Evolutionary conservation across 1,140 invertebrate genomes (phyloP).

Genomic region (Cotesia chilonis): DNA sequence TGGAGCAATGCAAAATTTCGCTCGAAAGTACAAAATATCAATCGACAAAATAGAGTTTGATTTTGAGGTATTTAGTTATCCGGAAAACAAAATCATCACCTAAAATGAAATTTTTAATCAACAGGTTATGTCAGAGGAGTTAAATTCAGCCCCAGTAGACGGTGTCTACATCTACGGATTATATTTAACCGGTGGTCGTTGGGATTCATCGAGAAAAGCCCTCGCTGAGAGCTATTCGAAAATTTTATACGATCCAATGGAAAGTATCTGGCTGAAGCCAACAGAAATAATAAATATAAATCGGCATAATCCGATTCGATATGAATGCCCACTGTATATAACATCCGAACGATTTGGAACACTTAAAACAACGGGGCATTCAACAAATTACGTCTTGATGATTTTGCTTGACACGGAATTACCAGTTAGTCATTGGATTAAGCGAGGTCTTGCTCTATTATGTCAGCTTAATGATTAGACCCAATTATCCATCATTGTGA

Average conservation of each 20-base stretch:
- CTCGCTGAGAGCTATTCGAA: constrained; percentile 85
- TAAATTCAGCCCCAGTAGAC: constrained; percentile 69
- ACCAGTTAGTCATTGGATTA: constrained; percentile 83
- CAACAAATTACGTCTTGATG: constrained; percentile 88
- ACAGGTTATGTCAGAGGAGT: constrained; percentile 44
- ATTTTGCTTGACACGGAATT: constrained; percentile 77
- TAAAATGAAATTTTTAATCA: constrained; percentile 19
- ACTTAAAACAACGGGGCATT: constrained; percentile 89
- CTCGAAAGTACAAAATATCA: constrained; percentile 85
- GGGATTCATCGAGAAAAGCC: constrained; percentile 71
- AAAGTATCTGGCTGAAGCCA: constrained; percentile 78
- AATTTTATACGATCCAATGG: constrained; percentile 82
- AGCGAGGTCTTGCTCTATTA: constrained; percentile 84
- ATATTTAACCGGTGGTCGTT: constrained; percentile 85
- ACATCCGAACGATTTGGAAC: constrained; percentile 84
- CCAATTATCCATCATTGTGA: neutral
- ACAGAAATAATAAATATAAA: constrained; percentile 67
- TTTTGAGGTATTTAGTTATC: constrained; percentile 68
- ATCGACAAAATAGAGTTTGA: constrained; percentile 88
- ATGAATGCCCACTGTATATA: constrained; percentile 87
- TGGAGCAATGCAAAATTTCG: constrained; percentile 90
- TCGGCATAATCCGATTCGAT: constrained; percentile 66
- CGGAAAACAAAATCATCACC: too few species aligned
- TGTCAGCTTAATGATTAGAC: constrained; percentile 80
- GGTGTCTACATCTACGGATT: constrained; percentile 86